Conservation (phyloP, 2,797 vertebrate species). For the Lepus townsendii region DNA sequence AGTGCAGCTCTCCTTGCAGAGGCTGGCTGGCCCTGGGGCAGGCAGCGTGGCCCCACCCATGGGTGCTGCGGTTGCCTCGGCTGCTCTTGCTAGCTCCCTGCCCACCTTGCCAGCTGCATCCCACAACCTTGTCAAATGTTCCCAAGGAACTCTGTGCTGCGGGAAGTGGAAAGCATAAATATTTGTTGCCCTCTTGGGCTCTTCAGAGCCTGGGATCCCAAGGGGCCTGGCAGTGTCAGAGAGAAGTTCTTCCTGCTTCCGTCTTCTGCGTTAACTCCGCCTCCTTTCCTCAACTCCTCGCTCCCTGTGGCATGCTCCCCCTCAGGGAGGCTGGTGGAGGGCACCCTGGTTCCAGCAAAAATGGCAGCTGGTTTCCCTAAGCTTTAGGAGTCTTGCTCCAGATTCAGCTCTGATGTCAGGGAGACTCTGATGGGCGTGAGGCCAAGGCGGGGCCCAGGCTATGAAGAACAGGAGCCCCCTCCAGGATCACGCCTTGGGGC, state of each 20-base stretch:
- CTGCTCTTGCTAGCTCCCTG: constrained; percentile 6
- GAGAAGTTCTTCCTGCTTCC: not conserved
- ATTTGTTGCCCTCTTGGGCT: constrained; percentile 53
- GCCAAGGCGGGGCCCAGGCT: not conserved
- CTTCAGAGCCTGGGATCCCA: constrained; percentile 5
- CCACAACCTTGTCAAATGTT: constrained; percentile 54
- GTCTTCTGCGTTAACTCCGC: not conserved
- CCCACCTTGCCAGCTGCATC: not conserved
- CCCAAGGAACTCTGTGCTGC: constrained; percentile 34
- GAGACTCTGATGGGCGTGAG: not conserved
- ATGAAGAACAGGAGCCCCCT: not conserved
- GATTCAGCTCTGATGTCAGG: not conserved
- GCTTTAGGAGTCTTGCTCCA: not conserved
- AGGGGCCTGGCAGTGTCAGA: not conserved
- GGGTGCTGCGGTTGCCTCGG: too few relatives aligned
- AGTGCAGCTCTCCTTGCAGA: not conserved
- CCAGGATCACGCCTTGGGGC: too few relatives aligned
- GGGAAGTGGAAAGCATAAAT: constrained; percentile 62
- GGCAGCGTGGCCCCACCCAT: not conserved
- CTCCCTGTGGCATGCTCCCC: not conserved
- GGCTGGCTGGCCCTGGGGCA: not conserved
- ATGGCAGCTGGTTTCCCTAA: not conserved
- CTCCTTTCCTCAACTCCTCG: accelerated
- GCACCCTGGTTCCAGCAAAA: not conserved
- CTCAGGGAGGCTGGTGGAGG: not conserved